A percentile compares a stretch with the other conserved stretches of the same genome.
Conservation (phyloP, 2,797 vertebrate species). For the Peromyscus nudipes region DNA sequence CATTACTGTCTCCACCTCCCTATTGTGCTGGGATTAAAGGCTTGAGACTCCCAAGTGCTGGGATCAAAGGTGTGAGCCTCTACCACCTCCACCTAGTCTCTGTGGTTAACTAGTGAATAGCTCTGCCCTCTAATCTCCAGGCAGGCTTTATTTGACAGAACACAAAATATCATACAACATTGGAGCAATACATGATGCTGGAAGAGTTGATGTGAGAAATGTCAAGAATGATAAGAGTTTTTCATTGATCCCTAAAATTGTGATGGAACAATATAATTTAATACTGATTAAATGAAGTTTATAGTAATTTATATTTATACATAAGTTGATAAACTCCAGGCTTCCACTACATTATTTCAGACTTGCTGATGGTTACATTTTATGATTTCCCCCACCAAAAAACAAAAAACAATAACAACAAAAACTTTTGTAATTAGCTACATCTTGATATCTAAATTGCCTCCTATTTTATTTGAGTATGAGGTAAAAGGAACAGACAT, state of each 20-base stretch:
- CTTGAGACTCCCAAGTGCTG: too few relatives aligned
- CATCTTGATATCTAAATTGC: background rate
- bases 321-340: background rate
- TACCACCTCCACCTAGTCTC: too few relatives aligned
- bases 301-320: background rate
- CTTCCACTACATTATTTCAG: background rate
- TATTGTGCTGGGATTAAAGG: too few relatives aligned
- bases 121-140: too few relatives aligned
- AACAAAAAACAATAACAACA: too few relatives aligned
- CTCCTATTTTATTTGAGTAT: slow-evolving; percentile 7
- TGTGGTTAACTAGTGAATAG: too few relatives aligned
- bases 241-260: background rate
- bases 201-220: background rate
- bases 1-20: too few relatives aligned
- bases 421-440: background rate
- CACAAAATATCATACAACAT: too few relatives aligned
- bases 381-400: background rate
- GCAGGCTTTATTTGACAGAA: too few relatives aligned
- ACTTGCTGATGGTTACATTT: background rate
- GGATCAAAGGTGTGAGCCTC: too few relatives aligned
- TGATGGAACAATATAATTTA: background rate
- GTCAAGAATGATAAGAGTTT: slow-evolving; percentile 6
- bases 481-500: background rate
- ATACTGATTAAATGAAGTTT: slow-evolving; percentile 14
- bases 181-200: background rate